Conservation (phyloP, 2,888 invertebrate genomes). For the Drosophila pseudotakahashii region DNA sequence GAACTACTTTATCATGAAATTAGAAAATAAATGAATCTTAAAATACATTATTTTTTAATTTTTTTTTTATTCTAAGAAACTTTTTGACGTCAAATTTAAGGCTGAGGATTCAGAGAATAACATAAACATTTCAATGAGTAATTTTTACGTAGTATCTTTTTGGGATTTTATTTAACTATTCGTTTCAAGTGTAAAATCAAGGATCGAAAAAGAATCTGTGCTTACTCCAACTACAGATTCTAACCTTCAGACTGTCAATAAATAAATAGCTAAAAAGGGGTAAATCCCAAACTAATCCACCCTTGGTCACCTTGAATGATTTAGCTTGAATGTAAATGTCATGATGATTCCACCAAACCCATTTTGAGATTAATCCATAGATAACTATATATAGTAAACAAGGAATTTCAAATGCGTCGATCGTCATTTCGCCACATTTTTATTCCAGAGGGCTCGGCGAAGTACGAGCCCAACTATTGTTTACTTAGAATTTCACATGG, state of each 20-base stretch:
- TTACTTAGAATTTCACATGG: constrained; percentile 31
- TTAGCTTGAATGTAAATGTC: constrained; percentile 17
- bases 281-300: constrained; percentile 8
- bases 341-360: constrained; percentile 12
- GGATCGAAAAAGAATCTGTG: neutral
- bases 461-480: constrained; percentile 19
- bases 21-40: too few species aligned
- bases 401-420: constrained; percentile 20
- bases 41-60: too few species aligned
- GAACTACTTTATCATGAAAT: too few species aligned
- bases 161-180: neutral
- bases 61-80: too few species aligned
- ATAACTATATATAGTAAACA: constrained; percentile 24
- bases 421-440: constrained; percentile 11
- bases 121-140: too few species aligned
- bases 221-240: neutral
- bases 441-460: constrained; percentile 39
- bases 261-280: neutral
- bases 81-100: neutral
- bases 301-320: neutral
- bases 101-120: too few species aligned
- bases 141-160: neutral
- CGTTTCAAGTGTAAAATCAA: neutral
- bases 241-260: neutral
- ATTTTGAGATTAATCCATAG: constrained; percentile 22